Evolutionary conservation across 2,113 vertebrate genomes (phyloP), one percentile per base, ranked within the genome.

Genomic region (Toxotes jaculatrix): DNA sequence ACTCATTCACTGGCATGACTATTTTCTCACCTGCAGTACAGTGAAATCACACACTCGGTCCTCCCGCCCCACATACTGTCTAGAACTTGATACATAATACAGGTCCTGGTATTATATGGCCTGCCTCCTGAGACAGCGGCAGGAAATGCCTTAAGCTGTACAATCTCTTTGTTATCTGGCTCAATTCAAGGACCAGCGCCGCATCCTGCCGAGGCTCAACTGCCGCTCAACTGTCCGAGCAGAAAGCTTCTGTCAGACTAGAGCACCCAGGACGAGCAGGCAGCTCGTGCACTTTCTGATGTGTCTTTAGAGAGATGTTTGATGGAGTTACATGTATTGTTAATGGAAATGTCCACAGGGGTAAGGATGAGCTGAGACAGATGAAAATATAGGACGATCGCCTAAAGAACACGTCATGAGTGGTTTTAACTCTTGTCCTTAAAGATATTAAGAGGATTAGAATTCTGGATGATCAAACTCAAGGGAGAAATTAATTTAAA

Each of bases 141-240:
- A 94, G 93, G 94, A 95, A 95, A 93, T 92, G 92, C 93, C 94
- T 91, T 59, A 12, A 89, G 91, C 89, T 89, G 87, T 88, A 90
- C 92, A 91, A 88, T 92, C 91, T 93, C 88, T 90, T 87, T 94
- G 93, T 94, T 91, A 94, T 94, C 93, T 80, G 92, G 88, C 88
- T 94, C 86, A 87, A 80, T 87, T 77, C 7, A 70, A 84, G 63
- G 85, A 76, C 36, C 43, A 45, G 81, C 63, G 43, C 75, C 78
- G 77, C 76, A 75, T 93, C 91, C 87, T 91, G 91, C 87, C 74
- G 56, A 74, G 79, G 56, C 61, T 89, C 51, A 40, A 56, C 79
- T 63, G 72, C 77, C 49, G 61, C 77, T 81, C 67, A 31, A 19
- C 84, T 63, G 53, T 85, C 71, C 73, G 49, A 55, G 27, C 38